These are phyloP conservation scores for Ceratothoa steindachneri DNA, from an alignment of 2,888 invertebrate species.

Conservation along the genomic window DNA sequence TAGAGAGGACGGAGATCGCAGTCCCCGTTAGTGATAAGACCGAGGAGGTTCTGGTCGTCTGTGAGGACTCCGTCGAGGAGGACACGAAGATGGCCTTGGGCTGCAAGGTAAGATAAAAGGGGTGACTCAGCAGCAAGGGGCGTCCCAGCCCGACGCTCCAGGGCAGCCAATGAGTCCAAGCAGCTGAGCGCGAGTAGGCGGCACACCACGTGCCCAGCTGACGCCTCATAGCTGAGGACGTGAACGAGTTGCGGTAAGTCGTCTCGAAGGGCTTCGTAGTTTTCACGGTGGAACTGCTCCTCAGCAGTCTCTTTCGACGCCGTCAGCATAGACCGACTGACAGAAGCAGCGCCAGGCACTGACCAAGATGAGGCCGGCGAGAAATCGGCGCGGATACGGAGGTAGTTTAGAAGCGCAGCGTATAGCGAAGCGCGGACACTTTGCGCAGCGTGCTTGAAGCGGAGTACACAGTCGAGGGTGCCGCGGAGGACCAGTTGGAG, in stretches of 20 bases:
- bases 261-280: slow-evolving; percentile 45
- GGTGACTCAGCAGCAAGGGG: slow-evolving; percentile 20
- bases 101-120: slow-evolving; percentile 32
- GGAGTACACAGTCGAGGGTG: slow-evolving; percentile 71
- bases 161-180: slow-evolving; percentile 38
- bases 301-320: slow-evolving; percentile 40
- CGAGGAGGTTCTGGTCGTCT: slow-evolving; percentile 36
- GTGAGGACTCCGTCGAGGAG: slow-evolving; percentile 40
- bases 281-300: slow-evolving; percentile 45
- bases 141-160: slow-evolving; percentile 33
- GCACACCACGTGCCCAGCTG: slow-evolving; percentile 44
- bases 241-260: slow-evolving; percentile 40
- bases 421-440: slow-evolving; percentile 40
- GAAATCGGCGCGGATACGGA: slow-evolving; percentile 34
- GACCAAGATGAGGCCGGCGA: slow-evolving; percentile 3
- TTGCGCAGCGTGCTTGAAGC: slow-evolving; percentile 36
- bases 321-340: slow-evolving; percentile 23
- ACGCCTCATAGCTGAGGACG: slow-evolving; percentile 37
- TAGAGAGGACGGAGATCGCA: slow-evolving; percentile 43
- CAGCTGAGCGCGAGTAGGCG: slow-evolving; percentile 40
- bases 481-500: slow-evolving; percentile 69
- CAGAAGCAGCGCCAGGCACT: neutral
- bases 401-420: slow-evolving; percentile 39
- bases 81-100: slow-evolving; percentile 33
- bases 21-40: slow-evolving; percentile 25